phyloP scores from a whole-genome alignment of 53 echinoderm and acorn worm genomes.

The Apostichopus leukothele region DNA sequence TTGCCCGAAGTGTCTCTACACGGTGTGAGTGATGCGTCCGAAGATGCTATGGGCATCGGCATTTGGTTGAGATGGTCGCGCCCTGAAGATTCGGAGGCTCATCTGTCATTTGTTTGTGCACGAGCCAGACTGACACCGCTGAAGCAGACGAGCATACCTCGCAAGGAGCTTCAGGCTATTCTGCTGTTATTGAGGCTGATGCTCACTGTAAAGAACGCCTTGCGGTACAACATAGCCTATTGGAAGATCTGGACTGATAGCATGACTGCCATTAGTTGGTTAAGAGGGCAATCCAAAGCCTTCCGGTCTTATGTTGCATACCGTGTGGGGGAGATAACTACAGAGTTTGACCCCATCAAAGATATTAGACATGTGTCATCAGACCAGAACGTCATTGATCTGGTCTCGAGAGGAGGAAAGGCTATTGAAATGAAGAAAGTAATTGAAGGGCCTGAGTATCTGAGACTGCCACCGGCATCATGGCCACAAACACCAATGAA shows the following conservation, averaged over 20 bases:
- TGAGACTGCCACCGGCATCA: conserved; percentile 52
- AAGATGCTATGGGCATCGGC: conserved; percentile 80
- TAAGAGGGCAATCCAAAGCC: conserved; percentile 55
- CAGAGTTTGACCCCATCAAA: conserved; percentile 68
- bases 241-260: conserved; percentile 79
- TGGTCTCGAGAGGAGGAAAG: conserved; percentile 74
- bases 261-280: conserved; percentile 65
- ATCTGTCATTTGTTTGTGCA: conserved; percentile 68
- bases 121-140: conserved; percentile 68
- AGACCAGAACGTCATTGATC: conserved; percentile 40
- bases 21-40: conserved; percentile 75
- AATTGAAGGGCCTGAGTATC: conserved; percentile 61
- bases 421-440: conserved; percentile 69
- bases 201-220: conserved; percentile 45
- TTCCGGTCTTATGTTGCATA: conserved; percentile 73
- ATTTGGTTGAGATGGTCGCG: conserved; percentile 78
- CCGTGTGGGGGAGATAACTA: conserved; percentile 67
- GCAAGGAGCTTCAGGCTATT: conserved; percentile 68
- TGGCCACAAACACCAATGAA: conserved; percentile 76
- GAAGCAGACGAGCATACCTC: conserved; percentile 67
- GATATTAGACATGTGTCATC: conserved; percentile 60
- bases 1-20: conserved; percentile 77
- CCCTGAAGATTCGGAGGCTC: conserved; percentile 50
- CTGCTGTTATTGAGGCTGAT: conserved; percentile 51
- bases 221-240: conserved; percentile 65